Base-by-base conservation (phyloP, 2,797 vertebrate genomes). In the Diglossa cyanea region DNA sequence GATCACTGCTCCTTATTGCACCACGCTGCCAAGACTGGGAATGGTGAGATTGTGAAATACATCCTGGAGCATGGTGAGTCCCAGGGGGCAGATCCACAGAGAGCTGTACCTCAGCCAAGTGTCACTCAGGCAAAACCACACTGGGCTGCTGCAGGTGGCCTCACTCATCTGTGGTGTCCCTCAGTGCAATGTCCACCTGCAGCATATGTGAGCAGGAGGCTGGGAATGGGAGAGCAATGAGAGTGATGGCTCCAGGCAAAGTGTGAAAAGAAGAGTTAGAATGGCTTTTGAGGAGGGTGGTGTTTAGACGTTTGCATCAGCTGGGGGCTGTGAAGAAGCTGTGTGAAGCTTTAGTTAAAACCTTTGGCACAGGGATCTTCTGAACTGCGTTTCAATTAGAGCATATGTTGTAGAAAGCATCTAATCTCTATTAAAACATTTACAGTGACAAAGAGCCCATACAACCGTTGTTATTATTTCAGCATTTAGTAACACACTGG, bases 31-130 rank as follows among this genome's bases (percentile, higher is more conserved):
- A 98, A 98, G 96, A 98, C 97, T 0, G 99, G 99, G 82, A 98
- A 99, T 6, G 14, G 98, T 0, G 98, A 99, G n/a, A 97, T 99
- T 44, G 98, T 99, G 94, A 97, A 98, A 95, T 99, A 98, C 96
- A 99, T 99, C 67, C 97, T 99, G 91, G 98, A 99, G 45, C 98
- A 99, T 1, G 99, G 99, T 99, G 97, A 99, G 99, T 94, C 77
- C 45, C 53, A 39, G 54, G 4, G 47, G 35, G 45, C 26, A 57
- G 71, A 73, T 12, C 42, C 81, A 42, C 47, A 37, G 21, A 11
- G 54, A 77, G 10, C 25, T 78, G 8, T 21, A 12, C 44, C 20
- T 35, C 23, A 51, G 45, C 60, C 39, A 55, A 20, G 20, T 18
- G 60, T 30, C 50, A n/a, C 53, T 15, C 58, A 42, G 61, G 50